A percentile compares a stretch with the other conserved stretches of the same genome.
Conservation (phyloP, 2,113 vertebrate species). For the Sylvicapra grimmia region DNA sequence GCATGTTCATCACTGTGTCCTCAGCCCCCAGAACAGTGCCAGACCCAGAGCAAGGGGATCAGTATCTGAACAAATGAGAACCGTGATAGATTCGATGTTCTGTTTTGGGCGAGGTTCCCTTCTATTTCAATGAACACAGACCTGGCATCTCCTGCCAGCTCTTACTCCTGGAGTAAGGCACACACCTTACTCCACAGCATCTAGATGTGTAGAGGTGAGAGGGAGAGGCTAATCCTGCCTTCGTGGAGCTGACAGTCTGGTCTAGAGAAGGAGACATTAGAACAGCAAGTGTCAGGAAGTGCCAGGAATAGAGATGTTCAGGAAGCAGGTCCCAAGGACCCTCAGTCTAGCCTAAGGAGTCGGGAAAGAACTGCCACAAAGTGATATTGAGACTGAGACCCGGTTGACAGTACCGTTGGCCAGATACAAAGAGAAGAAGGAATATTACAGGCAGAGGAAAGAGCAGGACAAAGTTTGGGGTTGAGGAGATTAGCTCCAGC, state of each 20-base stretch:
- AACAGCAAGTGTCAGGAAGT: neutral
- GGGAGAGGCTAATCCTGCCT: no score
- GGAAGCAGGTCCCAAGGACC: neutral
- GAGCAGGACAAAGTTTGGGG: neutral
- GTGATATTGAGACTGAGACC: neutral
- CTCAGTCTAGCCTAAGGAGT: neutral
- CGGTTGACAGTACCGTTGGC: neutral
- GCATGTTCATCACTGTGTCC: neutral
- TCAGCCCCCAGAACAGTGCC: no score
- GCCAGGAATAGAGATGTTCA: neutral
- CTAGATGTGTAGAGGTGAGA: accelerated
- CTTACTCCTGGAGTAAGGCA: neutral
- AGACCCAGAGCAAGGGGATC: neutral
- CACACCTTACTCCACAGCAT: accelerated
- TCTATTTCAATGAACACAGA: neutral
- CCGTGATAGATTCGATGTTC: accelerated
- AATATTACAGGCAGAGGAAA: neutral
- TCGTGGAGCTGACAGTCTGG: neutral
- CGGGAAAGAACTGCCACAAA: neutral
- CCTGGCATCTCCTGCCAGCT: neutral
- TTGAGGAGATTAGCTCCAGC: neutral
- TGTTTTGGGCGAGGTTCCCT: neutral
- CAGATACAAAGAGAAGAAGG: neutral
- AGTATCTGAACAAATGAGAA: no score
- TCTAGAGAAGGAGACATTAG: neutral